These are phyloP conservation scores for Apis florea DNA, from an alignment of 1,140 invertebrate species.

Conservation along the genomic window DNA sequence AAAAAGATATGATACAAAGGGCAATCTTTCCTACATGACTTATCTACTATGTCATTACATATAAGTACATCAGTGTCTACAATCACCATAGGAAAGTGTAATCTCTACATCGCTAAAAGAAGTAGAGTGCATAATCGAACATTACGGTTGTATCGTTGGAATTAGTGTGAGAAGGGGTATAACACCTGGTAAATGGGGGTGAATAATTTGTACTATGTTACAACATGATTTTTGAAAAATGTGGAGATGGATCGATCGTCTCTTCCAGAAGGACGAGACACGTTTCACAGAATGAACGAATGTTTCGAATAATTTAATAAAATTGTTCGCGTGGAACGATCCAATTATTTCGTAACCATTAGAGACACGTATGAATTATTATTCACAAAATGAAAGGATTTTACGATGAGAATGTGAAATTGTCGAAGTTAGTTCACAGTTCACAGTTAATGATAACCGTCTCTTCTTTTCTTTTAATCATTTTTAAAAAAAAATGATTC, in stretches of 20 bases:
- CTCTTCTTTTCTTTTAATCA: not conserved
- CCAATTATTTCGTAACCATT: not conserved
- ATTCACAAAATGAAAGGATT: slow-evolving; percentile 17
- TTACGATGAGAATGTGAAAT: not conserved
- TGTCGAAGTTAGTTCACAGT: slow-evolving; percentile 20
- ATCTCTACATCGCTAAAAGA: slow-evolving; percentile 34
- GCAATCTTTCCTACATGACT: slow-evolving; percentile 44
- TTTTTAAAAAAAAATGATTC: not conserved
- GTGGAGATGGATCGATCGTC: not conserved
- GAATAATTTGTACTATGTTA: slow-evolving; percentile 34
- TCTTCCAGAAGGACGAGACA: not conserved
- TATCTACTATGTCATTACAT: slow-evolving; percentile 47
- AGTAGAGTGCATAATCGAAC: slow-evolving; percentile 44
- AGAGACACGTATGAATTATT: slow-evolving; percentile 4
- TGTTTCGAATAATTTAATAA: not conserved
- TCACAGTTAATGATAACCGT: not conserved
- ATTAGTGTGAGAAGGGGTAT: slow-evolving; percentile 33
- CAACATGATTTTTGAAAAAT: not conserved
- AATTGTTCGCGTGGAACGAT: not conserved
- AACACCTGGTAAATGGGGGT: slow-evolving; percentile 14
- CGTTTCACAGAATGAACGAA: not conserved
- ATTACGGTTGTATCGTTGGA: slow-evolving; percentile 30
- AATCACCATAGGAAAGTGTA: slow-evolving; percentile 45
- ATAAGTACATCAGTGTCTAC: slow-evolving; percentile 49
- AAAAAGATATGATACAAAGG: slow-evolving; percentile 45